Conservation (phyloP, 2,113 vertebrate genomes). For the Quiscalus mexicanus region DNA sequence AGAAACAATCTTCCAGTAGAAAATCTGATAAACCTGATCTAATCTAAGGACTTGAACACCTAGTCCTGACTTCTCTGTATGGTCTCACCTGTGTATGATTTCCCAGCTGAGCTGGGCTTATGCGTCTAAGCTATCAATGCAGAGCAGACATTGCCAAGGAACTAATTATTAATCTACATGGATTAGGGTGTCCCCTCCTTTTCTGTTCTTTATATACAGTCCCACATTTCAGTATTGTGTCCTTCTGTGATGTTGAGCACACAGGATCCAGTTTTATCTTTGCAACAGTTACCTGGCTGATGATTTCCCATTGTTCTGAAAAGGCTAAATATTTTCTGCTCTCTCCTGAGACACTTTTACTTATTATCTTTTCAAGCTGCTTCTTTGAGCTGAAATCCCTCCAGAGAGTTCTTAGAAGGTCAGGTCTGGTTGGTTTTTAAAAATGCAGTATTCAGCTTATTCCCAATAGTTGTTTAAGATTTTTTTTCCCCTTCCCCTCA, state of each 20-base stretch:
- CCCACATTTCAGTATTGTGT: background rate
- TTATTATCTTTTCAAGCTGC: background rate
- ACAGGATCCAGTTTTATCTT: background rate
- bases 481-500: no score
- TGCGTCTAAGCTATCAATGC: background rate
- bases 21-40: background rate
- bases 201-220: background rate
- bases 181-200: background rate
- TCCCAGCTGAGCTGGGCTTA: background rate
- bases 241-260: background rate
- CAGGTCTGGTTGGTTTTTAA: background rate
- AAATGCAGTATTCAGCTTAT: background rate
- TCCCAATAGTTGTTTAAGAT: background rate
- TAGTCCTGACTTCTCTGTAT: background rate
- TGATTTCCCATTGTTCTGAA: background rate
- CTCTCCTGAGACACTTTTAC: background rate
- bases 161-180: background rate
- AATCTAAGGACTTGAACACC: background rate
- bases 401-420: background rate
- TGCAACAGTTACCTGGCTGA: background rate
- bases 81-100: background rate
- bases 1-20: background rate
- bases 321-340: background rate
- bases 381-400: background rate
- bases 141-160: background rate